Evolutionary conservation across 92 coral and sea anemone species (phyloP).

Genomic region (Parazoanthus swiftii): DNA sequence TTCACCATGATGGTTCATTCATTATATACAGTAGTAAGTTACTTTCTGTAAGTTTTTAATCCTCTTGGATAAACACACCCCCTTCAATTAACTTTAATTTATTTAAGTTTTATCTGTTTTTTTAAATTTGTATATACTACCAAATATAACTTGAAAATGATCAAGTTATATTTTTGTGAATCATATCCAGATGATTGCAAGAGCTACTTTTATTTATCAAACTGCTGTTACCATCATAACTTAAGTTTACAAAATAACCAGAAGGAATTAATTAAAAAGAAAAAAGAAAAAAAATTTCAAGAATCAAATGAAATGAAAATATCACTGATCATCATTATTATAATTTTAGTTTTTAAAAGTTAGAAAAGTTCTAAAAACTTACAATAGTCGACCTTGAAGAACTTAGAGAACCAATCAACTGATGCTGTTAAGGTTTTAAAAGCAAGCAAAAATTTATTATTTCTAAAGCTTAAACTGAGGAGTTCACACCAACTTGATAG

Average conservation of each 20-base stretch:
- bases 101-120: no score
- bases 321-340: not conserved
- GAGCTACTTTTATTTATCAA: no score
- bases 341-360: not conserved
- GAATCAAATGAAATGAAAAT: not conserved
- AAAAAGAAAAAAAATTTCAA: not conserved
- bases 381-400: constrained; percentile 20
- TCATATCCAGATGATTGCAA: not conserved
- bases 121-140: no score
- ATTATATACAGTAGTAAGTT: no score
- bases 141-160: no score
- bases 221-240: not conserved
- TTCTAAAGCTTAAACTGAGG: not conserved
- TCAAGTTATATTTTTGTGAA: no score
- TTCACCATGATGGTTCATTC: no score
- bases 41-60: no score
- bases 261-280: not conserved
- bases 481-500: not conserved
- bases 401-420: constrained; percentile 7
- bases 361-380: constrained; percentile 9
- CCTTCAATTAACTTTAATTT: no score
- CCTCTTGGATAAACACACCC: no score
- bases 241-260: not conserved
- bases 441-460: constrained; percentile 12
- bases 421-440: constrained; percentile 29